Evolutionary conservation across 2,113 vertebrate genomes (phyloP), one percentile per base, ranked within the genome.

Genomic region (Penelope pileata): DNA sequence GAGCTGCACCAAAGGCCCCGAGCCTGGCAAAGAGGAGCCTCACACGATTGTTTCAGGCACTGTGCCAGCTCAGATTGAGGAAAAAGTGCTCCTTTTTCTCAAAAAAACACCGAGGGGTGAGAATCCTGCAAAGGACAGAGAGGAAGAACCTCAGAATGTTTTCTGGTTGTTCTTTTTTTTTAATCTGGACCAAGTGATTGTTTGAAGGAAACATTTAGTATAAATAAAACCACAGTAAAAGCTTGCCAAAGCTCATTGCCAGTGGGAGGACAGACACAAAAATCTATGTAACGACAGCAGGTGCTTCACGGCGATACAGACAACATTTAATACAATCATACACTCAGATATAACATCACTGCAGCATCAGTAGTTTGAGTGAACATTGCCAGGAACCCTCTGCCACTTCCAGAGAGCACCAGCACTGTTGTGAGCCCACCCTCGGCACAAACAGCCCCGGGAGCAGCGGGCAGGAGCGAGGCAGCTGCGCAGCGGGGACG

Each of bases 341-440:
- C 91, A 48, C 9, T 21, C 22, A 47, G 82, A 51, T 23, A 47
- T 32, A 32, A 0, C 18, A 73, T 18, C 77, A 7, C 40, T 73
- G 59, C 59, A 47, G 51, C 18, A 51, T 30, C 7, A 22, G 24
- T 10, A 5, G 27, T 27, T 40, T 6, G 9, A 66, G n/a, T 47
- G 3, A 47, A 47, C 38, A 9, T 17, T 34, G 24, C 90, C 72
- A 24, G 84, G 53, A 10, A 12, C 23, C 73, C 66, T 16, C 83
- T 38, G 38, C 8, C 54, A 8, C 11, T 5, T 1, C 32, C n/a
- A 8, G 30, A 14, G 29, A 42, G 68, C 75, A 10, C 29, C 5
- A 4, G 26, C 4, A 2, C 47, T 15, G n/a, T 14, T 27, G 68
- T 1, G 34, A 54, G 3, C 40, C 36, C 21, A 0, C 1, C 1